Evolutionary conservation across 2,113 vertebrate genomes (phyloP).

Genomic region (Malaclemys terrapin): DNA sequence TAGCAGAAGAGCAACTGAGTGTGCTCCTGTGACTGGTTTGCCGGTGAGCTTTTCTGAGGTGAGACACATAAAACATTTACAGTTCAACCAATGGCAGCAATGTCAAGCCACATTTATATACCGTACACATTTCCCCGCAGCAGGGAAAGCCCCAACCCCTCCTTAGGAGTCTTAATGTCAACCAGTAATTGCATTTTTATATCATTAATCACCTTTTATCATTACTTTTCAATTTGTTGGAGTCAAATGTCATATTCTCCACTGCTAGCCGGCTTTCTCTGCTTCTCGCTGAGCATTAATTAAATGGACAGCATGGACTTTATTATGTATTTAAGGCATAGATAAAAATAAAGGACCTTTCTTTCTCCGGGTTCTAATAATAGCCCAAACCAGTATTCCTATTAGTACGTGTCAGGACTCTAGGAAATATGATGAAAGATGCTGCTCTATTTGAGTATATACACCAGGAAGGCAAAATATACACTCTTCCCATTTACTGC

Average conservation of each 20-base stretch:
- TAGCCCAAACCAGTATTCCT: background rate
- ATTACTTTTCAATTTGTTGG: conserved; percentile 5
- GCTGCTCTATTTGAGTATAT: background rate
- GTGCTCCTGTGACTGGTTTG: conserved; percentile 22
- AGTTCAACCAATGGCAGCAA: conserved; percentile 35
- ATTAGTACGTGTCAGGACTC: background rate
- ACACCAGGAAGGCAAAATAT: background rate
- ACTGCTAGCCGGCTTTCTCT: background rate
- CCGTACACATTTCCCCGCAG: background rate
- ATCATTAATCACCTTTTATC: conserved; percentile 50
- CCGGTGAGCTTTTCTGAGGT: conserved; percentile 2
- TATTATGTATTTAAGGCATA: background rate
- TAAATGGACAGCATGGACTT: conserved; percentile 2
- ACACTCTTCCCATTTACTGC: background rate
- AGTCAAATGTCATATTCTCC: conserved; percentile 55
- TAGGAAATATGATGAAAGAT: background rate
- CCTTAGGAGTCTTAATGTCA: background rate
- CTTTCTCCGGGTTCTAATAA: background rate
- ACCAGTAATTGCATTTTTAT: conserved; percentile 52
- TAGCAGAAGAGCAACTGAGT: conserved; percentile 42
- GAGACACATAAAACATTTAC: conserved; percentile 54
- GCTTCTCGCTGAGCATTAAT: background rate
- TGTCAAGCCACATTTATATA: conserved; percentile 10
- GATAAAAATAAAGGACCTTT: conserved; percentile 24
- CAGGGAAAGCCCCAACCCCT: background rate